Percentiles rank a stretch among this genome's conserved stretches.
phyloP scores from a whole-genome alignment of 2,113 vertebrate genomes.

The Climacteris rufus region DNA sequence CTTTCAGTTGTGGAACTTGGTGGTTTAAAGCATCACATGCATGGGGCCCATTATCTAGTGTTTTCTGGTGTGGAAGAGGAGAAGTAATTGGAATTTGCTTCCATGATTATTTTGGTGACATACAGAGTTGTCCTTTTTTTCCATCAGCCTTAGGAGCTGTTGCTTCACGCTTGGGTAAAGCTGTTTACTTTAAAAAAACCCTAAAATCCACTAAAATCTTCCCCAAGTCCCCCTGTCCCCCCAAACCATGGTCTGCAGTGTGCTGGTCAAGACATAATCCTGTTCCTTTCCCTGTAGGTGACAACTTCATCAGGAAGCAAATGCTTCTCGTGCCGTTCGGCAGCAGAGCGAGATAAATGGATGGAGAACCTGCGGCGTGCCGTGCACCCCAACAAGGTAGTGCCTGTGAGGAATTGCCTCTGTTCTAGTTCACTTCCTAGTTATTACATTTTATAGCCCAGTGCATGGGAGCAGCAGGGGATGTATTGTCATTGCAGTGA shows the following conservation, averaged over 20 bases:
- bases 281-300: constrained; percentile 76
- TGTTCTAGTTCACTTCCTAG: background rate
- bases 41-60: background rate
- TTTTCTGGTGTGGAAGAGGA: constrained; percentile 42
- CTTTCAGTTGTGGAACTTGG: background rate
- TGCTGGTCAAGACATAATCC: constrained; percentile 40
- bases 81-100: constrained; percentile 36
- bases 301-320: constrained; percentile 96
- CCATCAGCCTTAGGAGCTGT: background rate
- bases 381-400: constrained; percentile 97
- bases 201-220: background rate
- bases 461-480: constrained; percentile 38
- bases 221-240: background rate
- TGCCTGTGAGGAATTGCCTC: constrained; percentile 1
- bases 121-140: background rate
- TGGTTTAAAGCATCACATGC: background rate
- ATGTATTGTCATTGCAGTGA: background rate
- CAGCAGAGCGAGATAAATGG: constrained; percentile 98
- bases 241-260: background rate
- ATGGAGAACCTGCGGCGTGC: constrained; percentile 98
- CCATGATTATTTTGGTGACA: constrained; percentile 11
- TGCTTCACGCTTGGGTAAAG: constrained; percentile 39
- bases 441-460: constrained; percentile 30
- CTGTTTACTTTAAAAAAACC: constrained; percentile 7
- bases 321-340: constrained; percentile 96